phyloP scores from a whole-genome alignment of 2,113 vertebrate genomes.

The Leucosticte australis region DNA sequence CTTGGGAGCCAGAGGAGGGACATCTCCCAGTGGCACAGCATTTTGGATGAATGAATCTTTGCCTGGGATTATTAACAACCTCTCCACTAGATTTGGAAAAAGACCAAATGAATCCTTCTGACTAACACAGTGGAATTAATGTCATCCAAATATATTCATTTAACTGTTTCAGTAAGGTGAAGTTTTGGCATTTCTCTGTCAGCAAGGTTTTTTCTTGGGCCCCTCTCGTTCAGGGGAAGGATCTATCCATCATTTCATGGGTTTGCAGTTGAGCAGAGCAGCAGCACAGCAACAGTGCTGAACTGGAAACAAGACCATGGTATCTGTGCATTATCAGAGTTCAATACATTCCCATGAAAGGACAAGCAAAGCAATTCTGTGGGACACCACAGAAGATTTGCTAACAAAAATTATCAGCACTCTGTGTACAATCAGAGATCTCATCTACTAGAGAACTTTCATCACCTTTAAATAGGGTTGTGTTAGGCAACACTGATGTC shows the following conservation, averaged over 20 bases:
- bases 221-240: neutral
- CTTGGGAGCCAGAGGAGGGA: accelerated
- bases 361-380: neutral
- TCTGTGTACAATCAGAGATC: neutral
- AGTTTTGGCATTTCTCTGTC: neutral
- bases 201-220: neutral
- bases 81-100: neutral
- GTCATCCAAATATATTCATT: neutral
- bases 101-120: neutral
- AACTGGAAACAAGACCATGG: neutral
- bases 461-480: neutral
- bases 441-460: neutral
- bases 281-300: neutral
- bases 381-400: neutral
- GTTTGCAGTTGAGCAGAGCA: neutral
- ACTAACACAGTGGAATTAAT: neutral
- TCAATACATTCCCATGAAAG: neutral
- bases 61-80: neutral
- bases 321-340: neutral
- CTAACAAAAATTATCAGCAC: neutral
- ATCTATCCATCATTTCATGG: neutral
- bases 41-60: neutral
- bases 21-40: neutral
- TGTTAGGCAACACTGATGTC: neutral
- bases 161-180: neutral